These are phyloP conservation scores for Thalassoma bifasciatum DNA, from an alignment of 2,113 vertebrate genomes.

Conservation along the genomic window DNA sequence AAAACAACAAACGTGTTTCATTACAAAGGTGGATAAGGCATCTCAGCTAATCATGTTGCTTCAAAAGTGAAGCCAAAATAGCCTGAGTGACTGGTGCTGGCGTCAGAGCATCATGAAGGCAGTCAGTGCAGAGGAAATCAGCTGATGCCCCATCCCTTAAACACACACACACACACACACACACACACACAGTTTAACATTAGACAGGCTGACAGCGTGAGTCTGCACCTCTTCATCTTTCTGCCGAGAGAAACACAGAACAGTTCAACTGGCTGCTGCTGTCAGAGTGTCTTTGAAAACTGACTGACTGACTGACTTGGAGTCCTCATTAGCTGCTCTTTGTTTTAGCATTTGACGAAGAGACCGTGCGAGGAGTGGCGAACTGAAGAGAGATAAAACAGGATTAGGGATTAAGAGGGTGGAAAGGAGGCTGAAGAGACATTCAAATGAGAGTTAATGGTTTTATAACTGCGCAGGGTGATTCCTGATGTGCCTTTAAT, in stretches of 20 bases:
- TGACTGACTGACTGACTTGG: constrained; percentile 18
- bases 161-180: no score
- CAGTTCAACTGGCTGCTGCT: no score
- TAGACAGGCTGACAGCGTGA: background rate
- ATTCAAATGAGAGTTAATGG: constrained; percentile 75
- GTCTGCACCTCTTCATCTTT: background rate
- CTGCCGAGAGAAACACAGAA: no score
- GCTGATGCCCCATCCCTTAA: no score
- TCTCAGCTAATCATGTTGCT: no score
- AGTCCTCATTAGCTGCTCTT: constrained; percentile 22
- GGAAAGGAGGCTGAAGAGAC: constrained; percentile 52
- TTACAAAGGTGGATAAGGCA: no score
- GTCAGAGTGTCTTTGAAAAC: background rate
- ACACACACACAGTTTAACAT: no score
- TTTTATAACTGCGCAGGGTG: constrained; percentile 72
- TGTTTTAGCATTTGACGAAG: background rate
- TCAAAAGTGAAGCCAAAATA: no score
- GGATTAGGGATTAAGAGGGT: constrained; percentile 68
- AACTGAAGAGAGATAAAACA: constrained; percentile 54
- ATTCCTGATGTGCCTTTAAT: constrained; percentile 74
- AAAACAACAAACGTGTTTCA: no score
- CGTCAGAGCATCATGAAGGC: no score
- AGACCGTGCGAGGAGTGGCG: constrained; percentile 33
- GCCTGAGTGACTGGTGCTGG: no score
- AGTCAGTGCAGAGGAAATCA: no score